These are phyloP conservation scores for Pachliopta kotzebuea DNA, from an alignment of 2,888 invertebrate species.

Conservation along the genomic window DNA sequence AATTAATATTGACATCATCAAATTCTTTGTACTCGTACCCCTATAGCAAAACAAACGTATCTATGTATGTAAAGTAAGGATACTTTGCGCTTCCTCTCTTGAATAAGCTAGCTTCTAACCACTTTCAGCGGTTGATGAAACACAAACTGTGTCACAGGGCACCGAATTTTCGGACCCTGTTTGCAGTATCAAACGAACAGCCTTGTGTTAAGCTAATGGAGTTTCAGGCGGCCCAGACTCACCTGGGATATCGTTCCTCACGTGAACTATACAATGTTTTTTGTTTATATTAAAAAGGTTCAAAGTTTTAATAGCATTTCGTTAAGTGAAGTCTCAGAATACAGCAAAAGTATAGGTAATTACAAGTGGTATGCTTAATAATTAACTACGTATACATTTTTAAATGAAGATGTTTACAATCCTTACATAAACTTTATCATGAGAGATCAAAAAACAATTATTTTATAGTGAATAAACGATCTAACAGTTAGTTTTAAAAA, in stretches of 20 bases:
- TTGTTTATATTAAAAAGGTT: too few species aligned
- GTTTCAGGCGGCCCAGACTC: slow-evolving; percentile 46
- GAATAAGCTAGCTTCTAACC: slow-evolving; percentile 47
- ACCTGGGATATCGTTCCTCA: slow-evolving; percentile 2
- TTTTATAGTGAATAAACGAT: too few species aligned
- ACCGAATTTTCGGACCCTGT: slow-evolving; percentile 65
- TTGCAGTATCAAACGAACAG: slow-evolving; percentile 60
- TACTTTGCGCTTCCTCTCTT: slow-evolving; percentile 57
- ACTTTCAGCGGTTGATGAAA: slow-evolving; percentile 72
- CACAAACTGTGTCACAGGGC: slow-evolving; percentile 73
- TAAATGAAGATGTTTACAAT: too few species aligned
- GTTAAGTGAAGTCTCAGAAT: too few species aligned
- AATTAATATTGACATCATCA: background rate
- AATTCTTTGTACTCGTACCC: background rate
- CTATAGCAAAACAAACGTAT: slow-evolving; percentile 47
- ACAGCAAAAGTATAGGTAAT: too few species aligned
- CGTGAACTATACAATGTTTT: background rate
- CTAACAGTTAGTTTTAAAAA: too few species aligned
- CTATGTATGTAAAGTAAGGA: slow-evolving; percentile 43
- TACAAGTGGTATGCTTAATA: too few species aligned
- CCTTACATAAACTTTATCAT: too few species aligned
- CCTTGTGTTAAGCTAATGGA: slow-evolving; percentile 55
- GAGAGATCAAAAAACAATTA: too few species aligned
- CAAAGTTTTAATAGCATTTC: too few species aligned
- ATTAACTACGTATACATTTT: too few species aligned